Conservation (phyloP, 1,140 invertebrate species). For the Scaptomyza graminum region DNA sequence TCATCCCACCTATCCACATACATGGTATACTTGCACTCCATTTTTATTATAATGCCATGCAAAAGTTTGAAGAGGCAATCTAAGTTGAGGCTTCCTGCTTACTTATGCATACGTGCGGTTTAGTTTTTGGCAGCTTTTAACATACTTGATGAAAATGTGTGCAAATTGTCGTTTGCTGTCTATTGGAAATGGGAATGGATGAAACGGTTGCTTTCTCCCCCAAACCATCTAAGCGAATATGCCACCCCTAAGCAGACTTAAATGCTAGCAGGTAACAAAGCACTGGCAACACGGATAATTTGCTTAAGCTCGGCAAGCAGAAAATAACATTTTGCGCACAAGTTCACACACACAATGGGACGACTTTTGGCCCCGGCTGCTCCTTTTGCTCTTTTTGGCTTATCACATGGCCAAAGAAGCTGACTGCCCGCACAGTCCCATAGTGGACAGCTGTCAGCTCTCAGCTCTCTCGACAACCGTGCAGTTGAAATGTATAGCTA, state of each 20-base stretch:
- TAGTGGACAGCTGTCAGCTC: constrained; percentile 48
- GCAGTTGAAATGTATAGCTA: constrained; percentile 53
- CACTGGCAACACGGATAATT: constrained; percentile 65
- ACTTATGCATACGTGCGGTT: constrained; percentile 78
- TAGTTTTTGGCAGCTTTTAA: constrained; percentile 55
- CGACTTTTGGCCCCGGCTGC: constrained; percentile 22
- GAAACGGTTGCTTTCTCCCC: neutral
- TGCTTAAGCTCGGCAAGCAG: constrained; percentile 76
- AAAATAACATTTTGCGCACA: constrained; percentile 80
- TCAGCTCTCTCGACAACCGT: constrained; percentile 60
- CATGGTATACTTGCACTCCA: constrained; percentile 43
- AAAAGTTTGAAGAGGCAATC: constrained; percentile 63
- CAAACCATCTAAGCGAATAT: neutral
- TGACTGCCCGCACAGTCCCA: constrained; percentile 14
- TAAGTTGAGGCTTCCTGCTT: constrained; percentile 40
- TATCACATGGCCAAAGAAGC: constrained; percentile 60
- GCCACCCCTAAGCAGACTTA: constrained; percentile 4
- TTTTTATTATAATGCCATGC: constrained; percentile 48
- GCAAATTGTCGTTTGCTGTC: constrained; percentile 63
- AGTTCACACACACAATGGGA: constrained; percentile 67
- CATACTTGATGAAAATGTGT: constrained; percentile 65
- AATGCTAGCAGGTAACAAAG: constrained; percentile 41
- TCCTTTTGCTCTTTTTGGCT: constrained; percentile 35
- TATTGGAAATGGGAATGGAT: constrained; percentile 42
- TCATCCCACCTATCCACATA: neutral